Base-by-base conservation (phyloP, 2,113 vertebrate genomes). In the Corythornis vintsioides region DNA sequence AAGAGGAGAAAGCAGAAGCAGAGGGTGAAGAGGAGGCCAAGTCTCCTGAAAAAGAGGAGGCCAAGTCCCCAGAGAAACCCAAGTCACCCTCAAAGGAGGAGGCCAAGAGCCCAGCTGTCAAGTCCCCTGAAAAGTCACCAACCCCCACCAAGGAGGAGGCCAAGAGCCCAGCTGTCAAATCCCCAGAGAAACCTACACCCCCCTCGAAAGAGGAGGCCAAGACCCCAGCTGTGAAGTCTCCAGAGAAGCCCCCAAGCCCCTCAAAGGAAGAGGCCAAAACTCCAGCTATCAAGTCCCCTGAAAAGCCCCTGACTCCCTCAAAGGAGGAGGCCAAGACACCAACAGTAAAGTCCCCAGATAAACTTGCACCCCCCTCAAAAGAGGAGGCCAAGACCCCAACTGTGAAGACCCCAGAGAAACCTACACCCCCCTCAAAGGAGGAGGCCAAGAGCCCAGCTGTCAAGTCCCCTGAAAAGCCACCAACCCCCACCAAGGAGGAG, bases 1-100 rank as follows among this genome's bases (percentile, higher is more conserved):
- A 65, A 40, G 96, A 97, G 7, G 69, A 89, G 29, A 94, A 50
- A 47, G 91, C 76, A 6, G 96, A 97, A 45, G 95, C 66, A 7
- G 80, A 94, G 24, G 95, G 55, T 38, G 91, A 93, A 59, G 47
- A 96, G 17, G 74, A 95, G 18, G 72, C 79, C 21, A 96, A 97
- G 14, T 90, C 96, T 19, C 96, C 97, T 20, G 87, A 77, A n/a
- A 96, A 97, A 33, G 97, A 95, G 12, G 92, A 96, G 20, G 73
- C 57, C 4, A 63, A 98, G 47, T 95, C 96, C 2, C 96, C 96
- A 0, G 93, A 93, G 4, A 97, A 97, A 6, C n/a, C 86, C 0
- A 6, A 69, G 4, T 65, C 83, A 8, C 96, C 96, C 14, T 31
- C 70, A 15, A 95, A 96, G 13, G 94, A 96, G 29, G 90, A 25